These are phyloP conservation scores for Leptatherina wallacei DNA, from an alignment of 2,797 vertebrate genomes.

Conservation along the genomic window DNA sequence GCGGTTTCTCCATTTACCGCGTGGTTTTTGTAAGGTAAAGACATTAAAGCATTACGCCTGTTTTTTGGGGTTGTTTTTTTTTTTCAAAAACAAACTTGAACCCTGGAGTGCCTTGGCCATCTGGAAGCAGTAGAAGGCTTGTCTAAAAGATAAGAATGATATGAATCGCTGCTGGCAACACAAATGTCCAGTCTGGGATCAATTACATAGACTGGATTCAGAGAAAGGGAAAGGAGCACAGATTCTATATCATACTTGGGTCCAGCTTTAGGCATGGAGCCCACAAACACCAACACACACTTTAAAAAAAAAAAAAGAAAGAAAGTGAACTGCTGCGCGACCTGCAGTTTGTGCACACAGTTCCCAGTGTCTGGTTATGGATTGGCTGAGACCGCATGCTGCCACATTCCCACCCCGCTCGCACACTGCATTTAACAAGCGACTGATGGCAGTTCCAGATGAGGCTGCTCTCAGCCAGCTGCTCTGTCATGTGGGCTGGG, in stretches of 20 bases:
- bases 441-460: slow-evolving; percentile 74
- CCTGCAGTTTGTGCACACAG: slow-evolving; percentile 54
- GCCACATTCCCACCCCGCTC: slow-evolving; percentile 49
- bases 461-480: slow-evolving; percentile 66
- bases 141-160: slow-evolving; percentile 86
- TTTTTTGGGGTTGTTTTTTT: slow-evolving; percentile 59
- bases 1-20: slow-evolving; percentile 21
- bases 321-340: slow-evolving; percentile 58
- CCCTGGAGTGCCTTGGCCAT: slow-evolving; percentile 79
- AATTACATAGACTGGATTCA: slow-evolving; percentile 83
- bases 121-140: slow-evolving; percentile 84
- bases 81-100: slow-evolving; percentile 79
- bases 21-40: slow-evolving; percentile 70
- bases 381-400: slow-evolving; percentile 64
- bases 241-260: slow-evolving; percentile 57
- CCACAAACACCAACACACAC: slow-evolving; percentile 44
- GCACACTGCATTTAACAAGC: slow-evolving; percentile 65
- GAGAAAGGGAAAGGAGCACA: slow-evolving; percentile 50
- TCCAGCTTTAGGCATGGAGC: slow-evolving; percentile 57
- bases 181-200: slow-evolving; percentile 85
- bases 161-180: slow-evolving; percentile 85
- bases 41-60: slow-evolving; percentile 78
- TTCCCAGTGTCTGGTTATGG: slow-evolving; percentile 64
- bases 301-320: too few relatives aligned
- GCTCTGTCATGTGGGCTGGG: slow-evolving; percentile 62